Conservation (phyloP, 2,888 invertebrate genomes). For the Heterodera filipjevi region DNA sequence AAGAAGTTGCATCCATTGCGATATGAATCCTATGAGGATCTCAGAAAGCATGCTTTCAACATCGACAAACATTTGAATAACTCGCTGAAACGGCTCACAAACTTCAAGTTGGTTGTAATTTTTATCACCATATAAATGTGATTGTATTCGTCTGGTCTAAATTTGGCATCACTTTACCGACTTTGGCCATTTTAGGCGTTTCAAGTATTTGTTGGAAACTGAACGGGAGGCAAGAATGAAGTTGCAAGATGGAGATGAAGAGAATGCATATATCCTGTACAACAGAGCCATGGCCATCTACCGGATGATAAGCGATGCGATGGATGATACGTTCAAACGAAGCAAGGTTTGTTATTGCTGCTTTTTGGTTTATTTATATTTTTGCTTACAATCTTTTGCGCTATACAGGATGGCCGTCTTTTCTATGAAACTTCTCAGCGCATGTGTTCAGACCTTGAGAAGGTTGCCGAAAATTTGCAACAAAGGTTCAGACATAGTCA, state of each 20-base stretch:
- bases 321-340: constrained; percentile 13
- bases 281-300: constrained; percentile 20
- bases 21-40: constrained; percentile 14
- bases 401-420: background rate
- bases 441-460: background rate
- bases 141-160: too few species aligned
- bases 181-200: background rate
- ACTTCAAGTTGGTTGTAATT: background rate
- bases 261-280: constrained; percentile 28
- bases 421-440: background rate
- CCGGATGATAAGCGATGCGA: constrained; percentile 18
- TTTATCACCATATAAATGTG: too few species aligned
- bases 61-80: background rate
- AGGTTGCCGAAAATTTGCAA: background rate
- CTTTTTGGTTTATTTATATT: background rate
- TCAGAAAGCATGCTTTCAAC: background rate
- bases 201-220: background rate
- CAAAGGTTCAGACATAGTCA: background rate
- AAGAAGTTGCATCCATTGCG: constrained; percentile 5
- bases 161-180: too few species aligned
- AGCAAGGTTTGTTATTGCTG: constrained; percentile 17
- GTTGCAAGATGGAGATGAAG: constrained; percentile 16
- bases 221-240: constrained; percentile 10
- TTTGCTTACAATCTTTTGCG: background rate
- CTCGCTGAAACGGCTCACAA: background rate